Evolutionary conservation across 2,113 vertebrate genomes (phyloP), one percentile per base, ranked within the genome.

Genomic region (Varanus salvator): DNA sequence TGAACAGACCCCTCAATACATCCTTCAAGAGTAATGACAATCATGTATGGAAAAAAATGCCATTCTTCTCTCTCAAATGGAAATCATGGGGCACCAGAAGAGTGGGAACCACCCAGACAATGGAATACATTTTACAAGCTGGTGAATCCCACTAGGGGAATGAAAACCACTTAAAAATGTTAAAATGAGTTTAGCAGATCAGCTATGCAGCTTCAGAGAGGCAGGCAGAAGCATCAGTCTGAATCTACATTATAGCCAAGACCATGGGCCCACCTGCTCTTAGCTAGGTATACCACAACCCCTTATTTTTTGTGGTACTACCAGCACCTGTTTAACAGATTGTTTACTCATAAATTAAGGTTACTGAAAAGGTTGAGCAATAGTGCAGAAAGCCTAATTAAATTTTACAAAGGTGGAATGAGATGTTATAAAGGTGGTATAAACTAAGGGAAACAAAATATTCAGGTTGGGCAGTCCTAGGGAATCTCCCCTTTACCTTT

Each of bases 391-490:
- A 31, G 25, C 71, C n/a, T 71, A 88, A 14, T 64, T 52, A 76
- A 44, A 44, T 19, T 44, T 48, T 66, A n/a, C 64, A 52, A 23
- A 27, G 29, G 44, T 27, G 38, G 54, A 21, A 2, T 38, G 54
- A 8, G 54, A 54, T 54, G 54, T 54, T 54, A 54, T 74, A 71
- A 25, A 76, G 38, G 50, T 25, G 11, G 25, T 77, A 54, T 8
- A 44, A 86, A 29, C 50, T 71, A 57, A 82, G 83, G 91, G 71
- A 92, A 93, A 91, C 84, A 80, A 90, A 76, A 89, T 80, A 25
- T 78, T 75, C 0, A 94, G 92, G 90, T 91, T 94, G 94, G 14
- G 88, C 77, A 72, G 77, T 88, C 92, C 90, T 90, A 78, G 81
- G 85, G 94, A 92, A 86, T 93, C 91, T 92, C 85, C 91, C 81